Evolutionary conservation across 2,888 invertebrate species (phyloP).

Genomic region (Ophioninae sp.): DNA sequence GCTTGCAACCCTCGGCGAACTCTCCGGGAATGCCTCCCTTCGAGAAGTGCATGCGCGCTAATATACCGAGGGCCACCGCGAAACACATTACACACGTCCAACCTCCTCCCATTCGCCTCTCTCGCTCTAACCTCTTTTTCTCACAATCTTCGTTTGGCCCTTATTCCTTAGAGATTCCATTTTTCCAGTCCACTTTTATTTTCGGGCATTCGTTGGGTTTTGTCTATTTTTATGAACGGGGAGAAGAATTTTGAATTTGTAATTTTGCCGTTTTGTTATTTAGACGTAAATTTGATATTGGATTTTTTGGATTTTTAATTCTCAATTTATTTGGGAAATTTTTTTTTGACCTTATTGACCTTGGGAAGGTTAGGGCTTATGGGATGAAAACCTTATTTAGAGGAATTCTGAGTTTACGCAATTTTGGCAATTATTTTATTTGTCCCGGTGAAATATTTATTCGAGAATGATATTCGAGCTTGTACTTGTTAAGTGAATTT

Average conservation of each 20-base stretch:
- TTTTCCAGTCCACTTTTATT: background rate
- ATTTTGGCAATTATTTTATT: too few species aligned
- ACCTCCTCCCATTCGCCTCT: background rate
- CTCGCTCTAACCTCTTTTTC: background rate
- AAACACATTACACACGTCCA: conserved; percentile 30
- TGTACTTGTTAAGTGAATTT: background rate
- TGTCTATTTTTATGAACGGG: background rate
- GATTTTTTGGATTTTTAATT: background rate
- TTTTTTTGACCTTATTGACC: too few species aligned
- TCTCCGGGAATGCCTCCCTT: conserved; percentile 35
- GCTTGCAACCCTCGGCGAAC: conserved; percentile 25
- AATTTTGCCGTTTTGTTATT: too few species aligned
- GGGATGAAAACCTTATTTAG: too few species aligned
- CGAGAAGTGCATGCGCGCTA: conserved; percentile 49
- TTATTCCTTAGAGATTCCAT: background rate
- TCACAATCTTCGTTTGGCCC: background rate
- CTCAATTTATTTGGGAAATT: background rate
- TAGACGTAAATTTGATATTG: too few species aligned
- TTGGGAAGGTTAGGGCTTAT: too few species aligned
- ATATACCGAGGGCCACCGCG: conserved; percentile 23
- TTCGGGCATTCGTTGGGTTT: background rate
- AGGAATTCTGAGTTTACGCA: too few species aligned
- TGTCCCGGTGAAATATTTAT: too few species aligned
- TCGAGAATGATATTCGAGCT: too few species aligned
- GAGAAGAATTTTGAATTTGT: background rate